Percentiles rank a stretch among this genome's conserved stretches.
These are phyloP conservation scores for Drosophila elegans DNA, from an alignment of 1,140 invertebrate species.

Conservation along the genomic window DNA sequence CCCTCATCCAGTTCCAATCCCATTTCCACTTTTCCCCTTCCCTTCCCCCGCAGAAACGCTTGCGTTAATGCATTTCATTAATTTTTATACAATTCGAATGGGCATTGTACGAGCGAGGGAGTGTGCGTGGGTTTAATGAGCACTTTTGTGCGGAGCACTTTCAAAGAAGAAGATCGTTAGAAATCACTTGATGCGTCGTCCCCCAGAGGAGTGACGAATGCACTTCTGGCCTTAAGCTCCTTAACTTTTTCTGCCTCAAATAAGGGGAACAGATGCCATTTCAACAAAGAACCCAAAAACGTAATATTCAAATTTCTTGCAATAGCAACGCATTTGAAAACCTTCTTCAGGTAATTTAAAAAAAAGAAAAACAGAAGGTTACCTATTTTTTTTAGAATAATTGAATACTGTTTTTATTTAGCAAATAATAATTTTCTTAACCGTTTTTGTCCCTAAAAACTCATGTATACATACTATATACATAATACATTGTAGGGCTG, in stretches of 20 bases:
- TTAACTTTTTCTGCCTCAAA: slow-evolving; percentile 16
- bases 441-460: too few species aligned
- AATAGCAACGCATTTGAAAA: too few species aligned
- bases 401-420: too few species aligned
- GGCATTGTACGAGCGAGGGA: slow-evolving; percentile 11
- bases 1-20: neutral
- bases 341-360: too few species aligned
- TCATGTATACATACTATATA: too few species aligned
- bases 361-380: too few species aligned
- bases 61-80: slow-evolving; percentile 77
- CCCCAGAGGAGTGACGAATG: slow-evolving; percentile 24
- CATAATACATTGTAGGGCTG: too few species aligned
- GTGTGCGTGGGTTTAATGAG: slow-evolving; percentile 60
- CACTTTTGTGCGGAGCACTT: slow-evolving; percentile 48
- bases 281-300: too few species aligned
- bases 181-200: slow-evolving; percentile 53
- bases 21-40: slow-evolving; percentile 8
- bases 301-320: too few species aligned
- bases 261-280: neutral
- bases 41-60: slow-evolving; percentile 32
- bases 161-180: slow-evolving; percentile 51
- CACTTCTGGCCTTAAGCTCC: slow-evolving; percentile 38
- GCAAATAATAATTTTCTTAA: too few species aligned
- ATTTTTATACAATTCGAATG: slow-evolving; percentile 65
- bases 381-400: too few species aligned